Conservation (phyloP, 2,797 vertebrate genomes). For the Glyptemys insculpta region DNA sequence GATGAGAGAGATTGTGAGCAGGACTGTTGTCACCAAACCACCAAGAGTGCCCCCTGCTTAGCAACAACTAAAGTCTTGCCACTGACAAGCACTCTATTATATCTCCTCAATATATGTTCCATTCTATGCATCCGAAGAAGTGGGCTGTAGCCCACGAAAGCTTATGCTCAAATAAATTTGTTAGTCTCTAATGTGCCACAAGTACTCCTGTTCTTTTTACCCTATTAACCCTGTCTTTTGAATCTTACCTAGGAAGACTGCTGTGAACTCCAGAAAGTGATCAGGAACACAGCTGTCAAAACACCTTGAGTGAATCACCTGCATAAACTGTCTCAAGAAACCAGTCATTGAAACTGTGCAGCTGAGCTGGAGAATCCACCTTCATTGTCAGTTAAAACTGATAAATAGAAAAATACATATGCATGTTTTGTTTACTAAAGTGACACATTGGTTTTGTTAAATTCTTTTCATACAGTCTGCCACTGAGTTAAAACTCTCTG, state of each 20-base stretch:
- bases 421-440: background rate
- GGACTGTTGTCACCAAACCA: background rate
- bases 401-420: background rate
- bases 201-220: no score
- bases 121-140: no score
- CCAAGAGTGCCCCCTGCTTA: background rate
- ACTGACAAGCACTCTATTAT: background rate
- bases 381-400: background rate
- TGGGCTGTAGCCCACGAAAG: no score
- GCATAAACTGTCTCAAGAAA: no score
- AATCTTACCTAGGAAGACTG: background rate
- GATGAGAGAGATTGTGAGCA: background rate
- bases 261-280: background rate
- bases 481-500: no score
- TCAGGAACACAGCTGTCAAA: background rate
- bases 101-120: no score
- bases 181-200: no score
- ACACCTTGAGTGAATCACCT: background rate
- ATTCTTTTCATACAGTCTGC: no score
- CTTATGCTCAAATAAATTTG: no score
- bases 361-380: background rate
- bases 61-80: no score
- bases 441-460: background rate
- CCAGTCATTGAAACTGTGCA: background rate
- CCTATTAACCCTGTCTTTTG: background rate